These are phyloP conservation scores for Diacarnus erythraeanus DNA, from an alignment of 37 sponge, comb jelly and placozoan genomes.

Conservation along the genomic window DNA sequence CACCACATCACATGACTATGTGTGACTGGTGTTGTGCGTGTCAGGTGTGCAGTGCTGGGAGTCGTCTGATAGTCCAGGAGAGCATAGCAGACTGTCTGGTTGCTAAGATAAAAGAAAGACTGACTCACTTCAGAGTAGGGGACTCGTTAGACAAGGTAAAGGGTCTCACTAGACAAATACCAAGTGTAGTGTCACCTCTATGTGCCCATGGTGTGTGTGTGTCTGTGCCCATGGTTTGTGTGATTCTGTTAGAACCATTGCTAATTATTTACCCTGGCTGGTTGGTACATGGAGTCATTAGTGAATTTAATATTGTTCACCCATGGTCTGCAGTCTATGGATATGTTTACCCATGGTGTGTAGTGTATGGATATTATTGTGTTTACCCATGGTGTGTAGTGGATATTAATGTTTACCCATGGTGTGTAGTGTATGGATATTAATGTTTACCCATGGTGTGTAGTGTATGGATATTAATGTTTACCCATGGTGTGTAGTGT, in stretches of 20 bases:
- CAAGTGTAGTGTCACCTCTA: background rate
- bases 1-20: background rate
- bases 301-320: too few species aligned
- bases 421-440: background rate
- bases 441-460: background rate
- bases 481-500: too few species aligned
- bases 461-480: background rate
- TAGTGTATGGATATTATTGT: too few species aligned
- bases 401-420: too few species aligned
- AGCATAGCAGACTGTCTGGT: slow-evolving; percentile 76
- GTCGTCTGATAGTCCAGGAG: slow-evolving; percentile 89
- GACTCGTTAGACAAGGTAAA: slow-evolving; percentile 75
- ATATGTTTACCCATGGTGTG: too few species aligned
- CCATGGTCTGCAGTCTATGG: too few species aligned
- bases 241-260: too few species aligned
- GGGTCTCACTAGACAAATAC: too few species aligned
- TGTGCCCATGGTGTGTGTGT: background rate
- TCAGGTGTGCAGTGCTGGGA: slow-evolving; percentile 97
- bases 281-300: too few species aligned
- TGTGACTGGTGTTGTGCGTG: background rate
- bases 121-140: slow-evolving; percentile 86
- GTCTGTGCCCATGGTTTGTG: background rate
- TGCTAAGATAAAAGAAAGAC: slow-evolving; percentile 83
- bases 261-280: too few species aligned
- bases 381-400: too few species aligned